Conservation (phyloP, 2,888 invertebrate species). For the Acleris emargana region DNA sequence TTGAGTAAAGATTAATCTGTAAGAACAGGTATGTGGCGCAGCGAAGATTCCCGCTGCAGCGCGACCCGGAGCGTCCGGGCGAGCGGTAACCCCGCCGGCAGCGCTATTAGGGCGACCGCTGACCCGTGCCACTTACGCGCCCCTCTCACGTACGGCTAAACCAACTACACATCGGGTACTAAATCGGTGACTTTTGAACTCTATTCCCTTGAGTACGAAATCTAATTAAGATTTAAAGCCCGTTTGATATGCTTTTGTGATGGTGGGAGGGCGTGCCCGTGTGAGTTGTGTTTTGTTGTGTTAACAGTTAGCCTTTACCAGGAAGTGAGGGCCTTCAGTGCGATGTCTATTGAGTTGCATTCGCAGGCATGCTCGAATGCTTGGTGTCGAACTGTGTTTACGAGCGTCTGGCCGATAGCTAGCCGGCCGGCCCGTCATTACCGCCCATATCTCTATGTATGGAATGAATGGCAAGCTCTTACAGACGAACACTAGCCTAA, state of each 20-base stretch:
- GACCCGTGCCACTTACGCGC: constrained; percentile 65
- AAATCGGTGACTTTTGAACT: constrained; percentile 66
- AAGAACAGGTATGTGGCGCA: constrained; percentile 8
- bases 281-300: constrained; percentile 47
- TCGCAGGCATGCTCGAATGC: constrained; percentile 72
- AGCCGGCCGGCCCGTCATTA: constrained; percentile 72
- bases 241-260: constrained; percentile 47
- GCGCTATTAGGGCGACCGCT: constrained; percentile 67
- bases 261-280: constrained; percentile 44
- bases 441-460: constrained; percentile 76
- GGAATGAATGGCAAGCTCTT: constrained; percentile 77
- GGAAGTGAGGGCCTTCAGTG: constrained; percentile 65
- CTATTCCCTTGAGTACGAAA: constrained; percentile 49
- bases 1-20: constrained; percentile 21
- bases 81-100: constrained; percentile 43
- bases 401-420: constrained; percentile 77
- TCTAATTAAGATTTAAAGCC: constrained; percentile 51
- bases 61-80: constrained; percentile 25
- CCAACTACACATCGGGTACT: constrained; percentile 55
- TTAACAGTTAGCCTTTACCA: constrained; percentile 59
- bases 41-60: constrained; percentile 21
- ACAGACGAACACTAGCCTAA: constrained; percentile 67
- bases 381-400: constrained; percentile 75
- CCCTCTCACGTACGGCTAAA: constrained; percentile 48
- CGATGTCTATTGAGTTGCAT: constrained; percentile 75